Evolutionary conservation across 2,888 invertebrate genomes (phyloP).

Genomic region (Cheilosia soror): DNA sequence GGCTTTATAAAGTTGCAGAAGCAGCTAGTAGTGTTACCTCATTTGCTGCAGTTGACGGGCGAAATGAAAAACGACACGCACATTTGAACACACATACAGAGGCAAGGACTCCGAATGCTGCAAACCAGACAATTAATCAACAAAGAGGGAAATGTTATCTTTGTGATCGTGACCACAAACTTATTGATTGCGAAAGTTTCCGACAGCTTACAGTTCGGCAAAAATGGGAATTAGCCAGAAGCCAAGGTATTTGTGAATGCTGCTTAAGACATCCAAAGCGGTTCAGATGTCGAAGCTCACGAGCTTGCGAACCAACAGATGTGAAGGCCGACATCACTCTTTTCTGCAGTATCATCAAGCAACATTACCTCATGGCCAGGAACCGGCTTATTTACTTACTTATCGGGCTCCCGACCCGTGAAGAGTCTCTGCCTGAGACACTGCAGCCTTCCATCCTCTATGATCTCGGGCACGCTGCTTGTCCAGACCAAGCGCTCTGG

Average conservation of each 20-base stretch:
- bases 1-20: slow-evolving; percentile 57
- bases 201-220: not conserved
- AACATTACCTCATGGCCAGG: too few relatives aligned
- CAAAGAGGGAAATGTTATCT: not conserved
- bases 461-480: too few relatives aligned
- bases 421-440: too few relatives aligned
- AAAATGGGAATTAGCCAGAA: not conserved
- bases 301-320: slow-evolving; percentile 5
- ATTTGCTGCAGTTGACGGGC: slow-evolving; percentile 14
- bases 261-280: slow-evolving; percentile 15
- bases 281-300: not conserved
- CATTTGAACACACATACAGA: slow-evolving; percentile 1
- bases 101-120: not conserved
- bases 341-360: not conserved
- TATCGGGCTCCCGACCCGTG: too few relatives aligned
- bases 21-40: slow-evolving; percentile 48
- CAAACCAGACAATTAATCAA: not conserved
- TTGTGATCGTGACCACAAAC: not conserved
- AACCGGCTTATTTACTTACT: too few relatives aligned
- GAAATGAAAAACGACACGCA: slow-evolving; percentile 1
- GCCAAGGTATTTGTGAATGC: not conserved
- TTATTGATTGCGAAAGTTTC: not conserved
- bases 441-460: too few relatives aligned
- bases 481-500: too few relatives aligned
- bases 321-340: slow-evolving; percentile 2